These are phyloP conservation scores for Erythrolamprus reginae DNA, from an alignment of 2,113 vertebrate genomes.

Conservation along the genomic window DNA sequence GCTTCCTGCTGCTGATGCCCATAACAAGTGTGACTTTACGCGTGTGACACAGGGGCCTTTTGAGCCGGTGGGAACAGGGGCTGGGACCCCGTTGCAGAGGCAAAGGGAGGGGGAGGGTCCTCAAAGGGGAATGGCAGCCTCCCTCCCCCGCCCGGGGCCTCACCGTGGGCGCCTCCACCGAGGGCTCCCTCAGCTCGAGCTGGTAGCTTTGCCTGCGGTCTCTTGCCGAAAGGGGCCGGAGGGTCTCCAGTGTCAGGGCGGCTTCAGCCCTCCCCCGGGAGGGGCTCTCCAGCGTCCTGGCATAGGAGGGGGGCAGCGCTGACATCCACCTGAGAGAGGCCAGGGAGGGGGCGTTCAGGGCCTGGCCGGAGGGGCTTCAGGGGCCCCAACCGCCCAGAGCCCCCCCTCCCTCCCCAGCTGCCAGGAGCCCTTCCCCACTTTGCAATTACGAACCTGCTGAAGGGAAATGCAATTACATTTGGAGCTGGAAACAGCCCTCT, in stretches of 20 bases:
- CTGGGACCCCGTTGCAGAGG: not conserved
- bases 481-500: not conserved
- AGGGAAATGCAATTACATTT: not conserved
- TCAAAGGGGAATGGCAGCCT: not conserved
- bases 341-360: not conserved
- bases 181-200: accelerated
- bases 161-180: not conserved
- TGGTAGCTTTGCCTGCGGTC: not conserved
- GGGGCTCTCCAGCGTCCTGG: not conserved
- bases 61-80: too few species aligned
- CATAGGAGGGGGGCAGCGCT: not conserved
- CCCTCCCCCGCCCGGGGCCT: not conserved
- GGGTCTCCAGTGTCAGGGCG: accelerated
- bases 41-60: too few species aligned
- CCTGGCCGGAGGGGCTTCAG: not conserved
- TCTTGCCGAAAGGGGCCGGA: not conserved
- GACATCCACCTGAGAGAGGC: not conserved
- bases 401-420: not conserved
- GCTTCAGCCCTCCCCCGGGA: accelerated
- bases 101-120: not conserved
- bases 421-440: not conserved
- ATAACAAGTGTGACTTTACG: too few species aligned
- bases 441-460: not conserved
- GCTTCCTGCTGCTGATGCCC: too few species aligned
- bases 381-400: too few species aligned